Evolutionary conservation across 1,140 invertebrate species (phyloP), one percentile per base, ranked within the genome.

Genomic region (Euborellia annulipes): DNA sequence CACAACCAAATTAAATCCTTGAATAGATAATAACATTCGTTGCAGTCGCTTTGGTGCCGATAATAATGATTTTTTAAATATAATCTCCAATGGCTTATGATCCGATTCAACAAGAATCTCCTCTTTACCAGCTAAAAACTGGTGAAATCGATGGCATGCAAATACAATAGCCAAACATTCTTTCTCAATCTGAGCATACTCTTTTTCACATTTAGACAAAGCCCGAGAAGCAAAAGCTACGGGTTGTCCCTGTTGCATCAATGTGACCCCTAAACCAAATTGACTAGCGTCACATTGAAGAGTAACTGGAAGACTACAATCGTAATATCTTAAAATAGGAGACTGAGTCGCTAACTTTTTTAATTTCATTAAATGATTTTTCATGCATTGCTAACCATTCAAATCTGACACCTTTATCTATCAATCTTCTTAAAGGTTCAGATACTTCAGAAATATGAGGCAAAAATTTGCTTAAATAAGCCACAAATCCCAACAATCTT

Each of bases 111-210:
- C 58, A 6, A 41, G 58, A 27, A 71, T 60, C 19, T 59, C 45
- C n/a, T n/a, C n/a, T 42, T 49, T 60, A n/a, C n/a, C n/a, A n/a
- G n/a, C n/a, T n/a, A n/a, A n/a, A 52, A 61, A 70, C 20, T 57
- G 52, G 37, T 54, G 41, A 49, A 66, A 67, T 43, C 60, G 55
- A 41, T 62, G 50, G 16, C 64, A 58, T 0, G 57, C 65, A 49
- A 60, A 64, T 0, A 64, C 53, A n/a, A 73, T 59, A 0, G 65
- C 68, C n/a, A 73, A 45, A 36, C 61, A 58, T 54, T 73, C 70
- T 50, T 67, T 67, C 47, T 68, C 65, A 32, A 66, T 63, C 48
- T 64, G 62, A 2, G 61, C 54, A 43, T 61, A 66, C 2, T 49
- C 49, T 44, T 54, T 42, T 45, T 64, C 46, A 1, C 46, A 38